Percentiles rank a stretch among this genome's conserved stretches.
Conservation (phyloP, 2,113 vertebrate genomes). For the Telmatochromis sp. region DNA sequence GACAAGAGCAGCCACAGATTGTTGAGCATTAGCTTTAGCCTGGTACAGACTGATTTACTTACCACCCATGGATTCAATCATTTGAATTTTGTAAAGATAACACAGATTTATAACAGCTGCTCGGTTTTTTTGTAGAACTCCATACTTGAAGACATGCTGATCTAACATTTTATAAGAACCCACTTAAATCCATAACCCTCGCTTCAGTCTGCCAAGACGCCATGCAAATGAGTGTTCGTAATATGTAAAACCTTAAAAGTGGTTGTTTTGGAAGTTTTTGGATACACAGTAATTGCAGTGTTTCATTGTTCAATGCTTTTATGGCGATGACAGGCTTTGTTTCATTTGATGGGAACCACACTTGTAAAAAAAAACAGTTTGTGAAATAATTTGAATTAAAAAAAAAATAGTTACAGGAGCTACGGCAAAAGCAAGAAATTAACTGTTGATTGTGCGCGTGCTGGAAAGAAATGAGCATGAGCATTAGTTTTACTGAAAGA, state of each 20-base stretch:
- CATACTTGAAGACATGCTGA: neutral
- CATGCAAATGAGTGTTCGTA: constrained; percentile 1
- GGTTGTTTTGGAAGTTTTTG: constrained; percentile 1
- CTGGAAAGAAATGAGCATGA: neutral
- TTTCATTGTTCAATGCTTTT: neutral
- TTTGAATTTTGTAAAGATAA: constrained; percentile 23
- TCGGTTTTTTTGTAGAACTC: neutral
- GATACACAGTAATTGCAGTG: neutral
- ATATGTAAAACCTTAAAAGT: neutral
- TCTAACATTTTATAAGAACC: constrained; percentile 2
- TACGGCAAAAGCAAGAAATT: neutral
- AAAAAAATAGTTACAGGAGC: neutral
- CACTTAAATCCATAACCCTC: constrained; percentile 6
- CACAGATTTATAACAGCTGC: constrained; percentile 14
- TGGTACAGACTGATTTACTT: constrained; percentile 5
- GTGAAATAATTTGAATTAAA: neutral
- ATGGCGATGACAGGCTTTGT: neutral
- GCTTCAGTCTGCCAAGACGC: neutral
- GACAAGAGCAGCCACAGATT: constrained; percentile 29
- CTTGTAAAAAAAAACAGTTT: neutral
- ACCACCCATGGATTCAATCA: constrained; percentile 16
- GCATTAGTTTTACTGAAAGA: neutral
- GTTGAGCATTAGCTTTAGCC: constrained; percentile 15
- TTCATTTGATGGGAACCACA: neutral
- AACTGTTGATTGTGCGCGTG: neutral